Evolutionary conservation across 2,113 vertebrate species (phyloP).

Genomic region (Protobothrops mucrosquamatus): DNA sequence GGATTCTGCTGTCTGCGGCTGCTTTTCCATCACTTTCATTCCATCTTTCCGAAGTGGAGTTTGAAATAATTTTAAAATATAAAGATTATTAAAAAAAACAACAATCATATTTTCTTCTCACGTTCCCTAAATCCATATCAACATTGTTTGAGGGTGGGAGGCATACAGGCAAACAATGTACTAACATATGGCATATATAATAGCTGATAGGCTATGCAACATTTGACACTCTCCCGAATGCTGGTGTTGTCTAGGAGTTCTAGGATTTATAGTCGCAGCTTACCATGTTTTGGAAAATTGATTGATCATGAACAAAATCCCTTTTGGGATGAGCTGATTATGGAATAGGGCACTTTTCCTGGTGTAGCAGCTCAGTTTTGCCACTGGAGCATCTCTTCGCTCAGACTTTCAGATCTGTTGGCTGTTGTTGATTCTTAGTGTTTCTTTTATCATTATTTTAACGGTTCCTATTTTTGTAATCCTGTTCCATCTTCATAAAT

Average conservation of each 20-base stretch:
- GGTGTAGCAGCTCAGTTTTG: background rate
- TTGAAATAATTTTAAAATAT: background rate
- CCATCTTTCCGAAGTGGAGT: slow-evolving; percentile 18
- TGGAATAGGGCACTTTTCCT: background rate
- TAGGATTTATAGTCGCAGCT: background rate
- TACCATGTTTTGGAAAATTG: background rate
- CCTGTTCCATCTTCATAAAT: background rate
- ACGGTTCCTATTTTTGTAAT: background rate
- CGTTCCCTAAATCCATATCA: background rate
- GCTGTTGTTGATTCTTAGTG: background rate
- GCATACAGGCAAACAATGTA: background rate
- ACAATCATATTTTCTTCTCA: background rate
- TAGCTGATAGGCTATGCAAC: background rate
- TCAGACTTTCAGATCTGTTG: background rate
- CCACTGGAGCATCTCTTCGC: background rate
- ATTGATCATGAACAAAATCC: background rate
- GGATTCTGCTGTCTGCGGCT: slow-evolving; percentile 17
- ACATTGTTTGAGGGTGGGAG: background rate
- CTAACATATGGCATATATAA: background rate
- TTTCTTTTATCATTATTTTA: background rate
- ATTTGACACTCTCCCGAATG: background rate
- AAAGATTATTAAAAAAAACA: background rate
- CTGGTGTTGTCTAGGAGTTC: background rate
- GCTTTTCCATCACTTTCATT: slow-evolving; percentile 4
- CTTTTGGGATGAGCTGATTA: background rate